These are phyloP conservation scores for Scaptomyza pallida DNA, from an alignment of 1,140 invertebrate genomes.

Conservation along the genomic window DNA sequence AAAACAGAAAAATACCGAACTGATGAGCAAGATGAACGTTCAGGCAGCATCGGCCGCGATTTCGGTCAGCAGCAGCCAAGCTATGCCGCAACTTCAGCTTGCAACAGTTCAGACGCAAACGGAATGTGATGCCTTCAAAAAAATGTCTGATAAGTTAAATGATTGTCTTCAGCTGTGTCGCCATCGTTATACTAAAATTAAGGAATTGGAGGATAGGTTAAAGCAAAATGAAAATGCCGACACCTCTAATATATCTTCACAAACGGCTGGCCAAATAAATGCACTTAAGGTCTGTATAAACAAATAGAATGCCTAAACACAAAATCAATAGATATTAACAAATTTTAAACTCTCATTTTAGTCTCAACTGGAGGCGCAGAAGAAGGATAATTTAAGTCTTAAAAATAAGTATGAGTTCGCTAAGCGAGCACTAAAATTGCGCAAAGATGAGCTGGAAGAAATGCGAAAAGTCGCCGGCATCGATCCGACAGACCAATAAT, in stretches of 20 bases:
- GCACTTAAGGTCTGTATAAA: conserved; percentile 47
- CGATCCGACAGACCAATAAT: conserved; percentile 39
- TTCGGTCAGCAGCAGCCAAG: not conserved
- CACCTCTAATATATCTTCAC: conserved; percentile 43
- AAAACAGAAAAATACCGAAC: conserved; percentile 53
- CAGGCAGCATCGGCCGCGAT: conserved; percentile 15
- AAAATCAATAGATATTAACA: not conserved
- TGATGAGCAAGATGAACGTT: conserved; percentile 37
- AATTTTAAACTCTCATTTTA: conserved; percentile 5
- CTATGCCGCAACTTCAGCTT: not conserved
- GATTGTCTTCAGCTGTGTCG: conserved; percentile 51
- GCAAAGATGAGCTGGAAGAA: conserved; percentile 50
- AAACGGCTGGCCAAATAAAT: conserved; percentile 52
- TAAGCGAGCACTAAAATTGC: conserved; percentile 48
- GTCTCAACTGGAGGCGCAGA: conserved; percentile 47
- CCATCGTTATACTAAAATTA: conserved; percentile 48
- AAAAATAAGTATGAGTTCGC: conserved; percentile 57
- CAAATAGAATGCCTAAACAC: no score
- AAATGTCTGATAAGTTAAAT: conserved; percentile 39
- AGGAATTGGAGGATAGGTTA: conserved; percentile 46
- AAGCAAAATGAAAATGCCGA: conserved; percentile 56
- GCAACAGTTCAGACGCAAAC: conserved; percentile 47
- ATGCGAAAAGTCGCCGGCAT: conserved; percentile 24
- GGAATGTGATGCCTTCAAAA: conserved; percentile 38
- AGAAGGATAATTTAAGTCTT: conserved; percentile 42